Percentiles rank a stretch among this genome's conserved stretches.
phyloP scores from a whole-genome alignment of 2,113 vertebrate genomes.

The Catharus minimus region DNA sequence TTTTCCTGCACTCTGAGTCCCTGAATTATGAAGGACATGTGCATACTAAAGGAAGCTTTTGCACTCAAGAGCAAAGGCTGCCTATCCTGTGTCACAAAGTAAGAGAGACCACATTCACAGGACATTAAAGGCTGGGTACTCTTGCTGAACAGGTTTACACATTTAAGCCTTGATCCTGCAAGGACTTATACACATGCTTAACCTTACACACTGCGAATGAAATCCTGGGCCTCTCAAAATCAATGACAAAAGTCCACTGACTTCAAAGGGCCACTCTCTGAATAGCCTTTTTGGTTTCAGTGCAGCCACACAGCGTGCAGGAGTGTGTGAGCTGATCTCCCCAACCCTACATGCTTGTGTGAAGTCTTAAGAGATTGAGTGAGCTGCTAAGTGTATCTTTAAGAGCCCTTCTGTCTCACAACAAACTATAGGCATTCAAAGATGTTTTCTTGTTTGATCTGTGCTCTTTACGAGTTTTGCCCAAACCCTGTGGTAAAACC shows the following conservation, averaged over 20 bases:
- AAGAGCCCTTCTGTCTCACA: not conserved
- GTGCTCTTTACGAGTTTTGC: not conserved
- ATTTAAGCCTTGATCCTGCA: slow-evolving; percentile 45
- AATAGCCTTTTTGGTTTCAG: slow-evolving; percentile 6
- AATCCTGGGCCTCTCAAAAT: slow-evolving; percentile 50
- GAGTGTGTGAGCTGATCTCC: not conserved
- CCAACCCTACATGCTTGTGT: not conserved
- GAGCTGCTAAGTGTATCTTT: slow-evolving; percentile 8
- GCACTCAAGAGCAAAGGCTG: not conserved
- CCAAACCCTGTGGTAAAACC: not conserved
- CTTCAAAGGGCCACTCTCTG: slow-evolving; percentile 29
- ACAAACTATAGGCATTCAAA: not conserved
- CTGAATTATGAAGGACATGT: not conserved
- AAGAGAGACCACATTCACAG: not conserved
- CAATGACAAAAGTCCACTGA: slow-evolving; percentile 37
- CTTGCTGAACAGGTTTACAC: slow-evolving; percentile 56
- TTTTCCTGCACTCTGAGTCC: not conserved
- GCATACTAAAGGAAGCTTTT: not conserved
- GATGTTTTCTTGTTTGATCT: slow-evolving; percentile 16
- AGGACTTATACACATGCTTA: slow-evolving; percentile 59
- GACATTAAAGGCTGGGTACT: not conserved
- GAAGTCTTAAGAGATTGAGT: slow-evolving; percentile 16
- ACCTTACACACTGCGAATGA: not conserved
- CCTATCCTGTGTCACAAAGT: not conserved
- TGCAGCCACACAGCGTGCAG: not conserved